A percentile compares a stretch with the other conserved stretches of the same genome.
phyloP scores from a whole-genome alignment of 2,797 vertebrate genomes.

The Cephalopachus bancanus region DNA sequence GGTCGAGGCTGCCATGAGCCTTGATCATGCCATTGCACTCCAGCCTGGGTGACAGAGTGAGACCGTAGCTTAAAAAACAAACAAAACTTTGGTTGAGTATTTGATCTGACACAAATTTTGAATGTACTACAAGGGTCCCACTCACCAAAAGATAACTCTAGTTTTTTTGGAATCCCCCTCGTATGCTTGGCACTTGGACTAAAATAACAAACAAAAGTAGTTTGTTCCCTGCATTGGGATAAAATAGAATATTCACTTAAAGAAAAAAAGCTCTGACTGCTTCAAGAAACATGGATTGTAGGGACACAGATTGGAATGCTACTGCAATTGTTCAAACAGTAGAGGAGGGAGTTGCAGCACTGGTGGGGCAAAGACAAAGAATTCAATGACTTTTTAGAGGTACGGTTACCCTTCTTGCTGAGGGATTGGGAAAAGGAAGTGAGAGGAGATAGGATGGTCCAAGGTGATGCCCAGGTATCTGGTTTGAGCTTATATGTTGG shows the following conservation, averaged over 20 bases:
- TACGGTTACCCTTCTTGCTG: neutral
- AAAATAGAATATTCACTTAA: constrained; percentile 22
- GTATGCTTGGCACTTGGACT: neutral
- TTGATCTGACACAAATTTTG: no score
- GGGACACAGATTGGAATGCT: neutral
- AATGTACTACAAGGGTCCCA: no score
- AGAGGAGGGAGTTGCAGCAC: neutral
- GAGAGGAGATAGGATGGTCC: neutral
- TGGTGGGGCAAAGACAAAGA: neutral
- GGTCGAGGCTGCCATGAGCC: no score
- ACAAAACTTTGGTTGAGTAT: no score
- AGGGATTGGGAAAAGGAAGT: neutral
- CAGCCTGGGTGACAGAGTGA: no score
- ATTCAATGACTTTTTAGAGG: neutral
- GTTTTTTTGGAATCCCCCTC: no score
- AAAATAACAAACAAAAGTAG: neutral
- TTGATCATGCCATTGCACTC: no score
- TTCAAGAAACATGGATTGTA: neutral
- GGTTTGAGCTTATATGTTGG: neutral
- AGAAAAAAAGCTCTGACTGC: neutral
- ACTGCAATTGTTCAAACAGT: neutral
- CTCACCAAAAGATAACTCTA: no score
- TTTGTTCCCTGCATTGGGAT: neutral
- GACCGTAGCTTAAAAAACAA: no score
- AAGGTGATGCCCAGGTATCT: neutral